Evolutionary conservation across 2,888 invertebrate species (phyloP).

Genomic region (Orthosia gracilis): DNA sequence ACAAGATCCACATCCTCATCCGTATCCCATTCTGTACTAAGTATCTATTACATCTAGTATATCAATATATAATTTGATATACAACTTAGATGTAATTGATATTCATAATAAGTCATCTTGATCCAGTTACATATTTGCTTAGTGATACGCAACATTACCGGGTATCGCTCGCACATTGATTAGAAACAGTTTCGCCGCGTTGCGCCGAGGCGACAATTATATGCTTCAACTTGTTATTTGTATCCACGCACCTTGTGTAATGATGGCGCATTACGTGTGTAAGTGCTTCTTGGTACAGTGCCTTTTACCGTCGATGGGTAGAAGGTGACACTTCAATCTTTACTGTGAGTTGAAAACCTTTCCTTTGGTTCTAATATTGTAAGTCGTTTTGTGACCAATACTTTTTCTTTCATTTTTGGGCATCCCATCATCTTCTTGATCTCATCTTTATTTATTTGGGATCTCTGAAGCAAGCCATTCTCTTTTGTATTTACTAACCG

Average conservation of each 20-base stretch:
- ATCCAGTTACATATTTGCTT: constrained; percentile 27
- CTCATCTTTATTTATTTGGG: not conserved
- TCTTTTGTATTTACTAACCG: not conserved
- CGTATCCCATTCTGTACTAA: too few species aligned
- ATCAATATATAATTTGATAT: too few species aligned
- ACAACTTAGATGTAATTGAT: too few species aligned
- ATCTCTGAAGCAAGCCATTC: not conserved
- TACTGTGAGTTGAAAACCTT: too few species aligned
- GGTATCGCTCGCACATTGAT: constrained; percentile 42
- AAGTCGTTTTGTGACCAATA: too few species aligned
- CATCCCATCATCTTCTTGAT: not conserved
- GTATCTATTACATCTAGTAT: too few species aligned
- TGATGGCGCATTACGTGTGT: constrained; percentile 20
- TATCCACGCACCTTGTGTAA: constrained; percentile 27
- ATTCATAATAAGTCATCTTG: not conserved
- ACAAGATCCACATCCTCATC: too few species aligned
- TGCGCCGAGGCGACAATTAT: constrained; percentile 46
- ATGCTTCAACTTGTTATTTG: constrained; percentile 39
- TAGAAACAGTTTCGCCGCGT: constrained; percentile 35
- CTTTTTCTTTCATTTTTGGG: too few species aligned
- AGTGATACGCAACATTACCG: constrained; percentile 31
- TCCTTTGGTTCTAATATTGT: too few species aligned
- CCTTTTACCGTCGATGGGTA: constrained; percentile 2
- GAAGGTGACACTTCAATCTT: not conserved
- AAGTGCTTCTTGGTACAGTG: constrained; percentile 20